Conservation (phyloP, 2,113 vertebrate species). For the Psophia crepitans region DNA sequence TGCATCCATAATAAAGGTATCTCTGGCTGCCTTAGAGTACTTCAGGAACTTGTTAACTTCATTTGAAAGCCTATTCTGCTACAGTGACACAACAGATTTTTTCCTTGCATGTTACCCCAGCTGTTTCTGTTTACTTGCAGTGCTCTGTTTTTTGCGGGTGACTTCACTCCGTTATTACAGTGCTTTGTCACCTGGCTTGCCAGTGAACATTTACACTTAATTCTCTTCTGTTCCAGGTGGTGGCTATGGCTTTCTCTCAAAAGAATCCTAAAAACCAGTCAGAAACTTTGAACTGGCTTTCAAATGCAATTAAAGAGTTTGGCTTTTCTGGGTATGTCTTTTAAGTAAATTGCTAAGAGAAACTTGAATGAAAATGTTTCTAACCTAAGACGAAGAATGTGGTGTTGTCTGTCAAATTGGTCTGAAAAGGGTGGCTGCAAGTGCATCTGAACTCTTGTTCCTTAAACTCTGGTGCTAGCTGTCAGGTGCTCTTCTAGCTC, state of each 20-base stretch:
- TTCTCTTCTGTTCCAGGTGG: constrained; percentile 77
- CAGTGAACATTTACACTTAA: neutral
- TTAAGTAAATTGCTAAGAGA: neutral
- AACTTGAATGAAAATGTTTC: neutral
- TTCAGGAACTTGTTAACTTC: neutral
- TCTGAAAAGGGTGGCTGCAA: neutral
- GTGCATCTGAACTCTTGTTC: neutral
- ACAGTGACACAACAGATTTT: neutral
- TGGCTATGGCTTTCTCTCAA: constrained; percentile 91
- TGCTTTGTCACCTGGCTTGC: neutral
- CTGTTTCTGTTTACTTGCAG: neutral
- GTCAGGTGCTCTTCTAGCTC: neutral
- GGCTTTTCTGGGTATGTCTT: constrained; percentile 90
- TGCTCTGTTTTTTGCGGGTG: neutral
- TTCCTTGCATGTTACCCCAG: neutral
- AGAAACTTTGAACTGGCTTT: constrained; percentile 93
- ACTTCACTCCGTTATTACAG: neutral
- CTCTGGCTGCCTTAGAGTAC: neutral
- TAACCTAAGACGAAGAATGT: neutral
- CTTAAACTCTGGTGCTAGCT: neutral
- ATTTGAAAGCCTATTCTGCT: neutral
- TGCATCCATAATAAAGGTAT: neutral
- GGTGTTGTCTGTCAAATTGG: neutral
- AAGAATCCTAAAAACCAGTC: constrained; percentile 99
- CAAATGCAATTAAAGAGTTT: constrained; percentile 97